phyloP scores from a whole-genome alignment of 2,797 vertebrate species.

The Enteromius thamalakanensis region DNA sequence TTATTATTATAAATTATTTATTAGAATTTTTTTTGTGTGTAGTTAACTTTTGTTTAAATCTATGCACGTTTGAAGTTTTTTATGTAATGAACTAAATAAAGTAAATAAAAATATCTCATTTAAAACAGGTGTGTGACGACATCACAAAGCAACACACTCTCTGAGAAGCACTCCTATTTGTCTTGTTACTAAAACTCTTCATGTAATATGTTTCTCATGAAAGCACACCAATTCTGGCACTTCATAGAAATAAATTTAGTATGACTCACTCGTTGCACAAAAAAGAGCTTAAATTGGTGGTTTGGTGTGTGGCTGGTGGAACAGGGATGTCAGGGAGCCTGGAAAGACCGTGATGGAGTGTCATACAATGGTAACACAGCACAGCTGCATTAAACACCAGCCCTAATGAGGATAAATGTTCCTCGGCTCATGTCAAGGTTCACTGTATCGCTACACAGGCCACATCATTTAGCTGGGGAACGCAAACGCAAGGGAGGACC shows the following conservation, averaged over 20 bases:
- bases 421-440: constrained; percentile 50
- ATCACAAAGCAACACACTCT: neutral
- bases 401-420: constrained; percentile 60
- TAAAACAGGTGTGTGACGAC: neutral
- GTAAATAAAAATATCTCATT: neutral
- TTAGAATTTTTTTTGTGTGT: neutral
- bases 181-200: constrained; percentile 24
- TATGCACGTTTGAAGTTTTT: neutral
- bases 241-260: constrained; percentile 34
- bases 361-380: constrained; percentile 34
- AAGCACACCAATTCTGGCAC: constrained; percentile 7
- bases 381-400: constrained; percentile 46
- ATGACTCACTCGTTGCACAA: constrained; percentile 12
- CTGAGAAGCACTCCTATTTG: neutral
- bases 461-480: constrained; percentile 46
- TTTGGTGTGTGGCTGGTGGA: constrained; percentile 27
- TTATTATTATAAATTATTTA: too few relatives aligned
- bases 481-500: neutral
- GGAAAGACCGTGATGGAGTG: constrained; percentile 38
- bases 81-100: neutral
- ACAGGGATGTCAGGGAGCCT: constrained; percentile 30
- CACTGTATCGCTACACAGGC: constrained; percentile 36
- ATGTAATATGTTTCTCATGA: constrained; percentile 11
- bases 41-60: neutral
- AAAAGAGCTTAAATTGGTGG: constrained; percentile 35